phyloP scores from a whole-genome alignment of 1,140 invertebrate genomes.

The Paramacrobiotus metropolitanus region DNA sequence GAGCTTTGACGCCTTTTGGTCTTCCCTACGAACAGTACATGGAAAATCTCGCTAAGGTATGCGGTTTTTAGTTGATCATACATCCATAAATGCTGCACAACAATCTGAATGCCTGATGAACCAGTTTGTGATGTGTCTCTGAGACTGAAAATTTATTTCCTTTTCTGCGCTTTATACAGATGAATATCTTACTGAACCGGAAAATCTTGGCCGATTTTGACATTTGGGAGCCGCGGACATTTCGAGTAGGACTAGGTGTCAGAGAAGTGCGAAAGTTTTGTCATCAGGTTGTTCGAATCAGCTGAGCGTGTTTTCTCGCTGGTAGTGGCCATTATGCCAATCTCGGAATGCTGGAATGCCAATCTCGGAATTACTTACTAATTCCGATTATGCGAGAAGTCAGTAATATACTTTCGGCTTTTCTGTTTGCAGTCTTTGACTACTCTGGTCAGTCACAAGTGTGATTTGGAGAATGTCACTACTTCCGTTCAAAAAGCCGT shows the following conservation, averaged over 20 bases:
- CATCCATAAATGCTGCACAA: background rate
- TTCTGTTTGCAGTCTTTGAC: too few relatives aligned
- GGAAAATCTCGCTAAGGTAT: background rate
- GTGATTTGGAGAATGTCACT: too few relatives aligned
- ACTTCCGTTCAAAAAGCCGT: too few relatives aligned
- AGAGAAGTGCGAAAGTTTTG: too few relatives aligned
- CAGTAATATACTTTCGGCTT: too few relatives aligned
- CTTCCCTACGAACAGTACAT: background rate
- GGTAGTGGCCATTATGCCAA: too few relatives aligned
- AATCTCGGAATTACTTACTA: too few relatives aligned
- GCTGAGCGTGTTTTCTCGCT: too few relatives aligned
- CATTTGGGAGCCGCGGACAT: slow-evolving; percentile 64
- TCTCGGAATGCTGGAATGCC: too few relatives aligned
- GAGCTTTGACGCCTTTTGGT: background rate
- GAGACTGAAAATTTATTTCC: background rate
- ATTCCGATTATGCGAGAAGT: too few relatives aligned
- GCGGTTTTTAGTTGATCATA: background rate
- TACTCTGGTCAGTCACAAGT: too few relatives aligned
- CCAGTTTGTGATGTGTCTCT: background rate
- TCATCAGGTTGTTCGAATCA: too few relatives aligned
- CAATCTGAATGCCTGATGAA: background rate
- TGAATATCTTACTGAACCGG: slow-evolving; percentile 38
- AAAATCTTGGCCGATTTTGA: slow-evolving; percentile 56
- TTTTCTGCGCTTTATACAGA: slow-evolving; percentile 10
- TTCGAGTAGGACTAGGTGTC: slow-evolving; percentile 43